phyloP scores from a whole-genome alignment of 2,888 invertebrate genomes.

The Troides aeacus region DNA sequence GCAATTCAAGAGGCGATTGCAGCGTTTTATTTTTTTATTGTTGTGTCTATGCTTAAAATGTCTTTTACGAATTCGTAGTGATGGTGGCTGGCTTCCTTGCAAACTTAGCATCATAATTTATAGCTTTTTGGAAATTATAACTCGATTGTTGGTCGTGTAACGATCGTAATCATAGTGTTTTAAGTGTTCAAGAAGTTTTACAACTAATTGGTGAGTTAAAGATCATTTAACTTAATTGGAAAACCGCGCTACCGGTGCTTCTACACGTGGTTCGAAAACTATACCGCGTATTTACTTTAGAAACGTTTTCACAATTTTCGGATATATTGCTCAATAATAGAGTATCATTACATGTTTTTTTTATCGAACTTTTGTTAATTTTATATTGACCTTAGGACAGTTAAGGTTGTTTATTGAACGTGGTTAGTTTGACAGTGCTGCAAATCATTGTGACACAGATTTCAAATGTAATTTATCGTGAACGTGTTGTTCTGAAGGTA shows the following conservation, averaged over 20 bases:
- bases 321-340: slow-evolving; percentile 43
- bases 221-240: slow-evolving; percentile 60
- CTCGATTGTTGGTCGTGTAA: slow-evolving; percentile 59
- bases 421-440: slow-evolving; percentile 71
- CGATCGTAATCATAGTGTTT: slow-evolving; percentile 67
- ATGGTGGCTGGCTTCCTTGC: slow-evolving; percentile 80
- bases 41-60: slow-evolving; percentile 74
- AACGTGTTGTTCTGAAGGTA: slow-evolving; percentile 36
- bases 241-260: slow-evolving; percentile 72
- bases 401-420: slow-evolving; percentile 74
- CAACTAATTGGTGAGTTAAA: slow-evolving; percentile 74
- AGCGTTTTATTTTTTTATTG: slow-evolving; percentile 50
- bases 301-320: slow-evolving; percentile 54
- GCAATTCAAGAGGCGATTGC: slow-evolving; percentile 34
- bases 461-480: slow-evolving; percentile 54
- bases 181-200: slow-evolving; percentile 76
- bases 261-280: slow-evolving; percentile 73
- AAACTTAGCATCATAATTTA: slow-evolving; percentile 75
- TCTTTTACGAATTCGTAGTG: slow-evolving; percentile 80
- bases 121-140: slow-evolving; percentile 63
- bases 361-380: slow-evolving; percentile 45
- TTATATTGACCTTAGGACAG: slow-evolving; percentile 45
- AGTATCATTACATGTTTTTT: slow-evolving; percentile 39
- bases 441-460: slow-evolving; percentile 62
- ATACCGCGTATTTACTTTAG: slow-evolving; percentile 58